phyloP scores from a whole-genome alignment of 2,113 vertebrate species.

The Machaerirhynchus nigripectus region DNA sequence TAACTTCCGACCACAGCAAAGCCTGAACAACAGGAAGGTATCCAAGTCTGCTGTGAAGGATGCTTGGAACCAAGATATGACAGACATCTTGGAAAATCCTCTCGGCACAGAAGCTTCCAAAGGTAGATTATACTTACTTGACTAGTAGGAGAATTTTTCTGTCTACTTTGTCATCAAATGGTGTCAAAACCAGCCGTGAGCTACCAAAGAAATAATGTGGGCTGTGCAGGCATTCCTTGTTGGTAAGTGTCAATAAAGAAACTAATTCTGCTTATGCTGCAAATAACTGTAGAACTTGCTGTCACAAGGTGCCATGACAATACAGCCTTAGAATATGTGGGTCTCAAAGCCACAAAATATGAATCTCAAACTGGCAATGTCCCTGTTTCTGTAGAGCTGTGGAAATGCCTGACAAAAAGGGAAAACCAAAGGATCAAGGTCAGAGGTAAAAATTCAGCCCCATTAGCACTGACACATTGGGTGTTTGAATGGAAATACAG shows the following conservation, averaged over 20 bases:
- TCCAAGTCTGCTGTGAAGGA: slow-evolving; percentile 92
- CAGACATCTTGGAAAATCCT: slow-evolving; percentile 80
- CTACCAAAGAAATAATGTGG: background rate
- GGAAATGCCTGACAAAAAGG: background rate
- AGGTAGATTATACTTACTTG: slow-evolving; percentile 74
- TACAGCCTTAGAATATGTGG: background rate
- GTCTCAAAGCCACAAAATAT: background rate
- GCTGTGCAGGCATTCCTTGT: background rate
- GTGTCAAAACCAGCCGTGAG: background rate
- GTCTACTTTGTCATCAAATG: background rate
- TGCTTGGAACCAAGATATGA: slow-evolving; percentile 88
- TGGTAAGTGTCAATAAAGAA: background rate
- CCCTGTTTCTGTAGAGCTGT: background rate
- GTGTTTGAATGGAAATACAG: background rate
- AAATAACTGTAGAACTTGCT: background rate
- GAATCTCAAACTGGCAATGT: background rate
- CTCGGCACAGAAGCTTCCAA: slow-evolving; percentile 91
- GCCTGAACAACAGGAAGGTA: slow-evolving; percentile 83
- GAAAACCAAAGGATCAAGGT: background rate
- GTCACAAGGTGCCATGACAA: background rate
- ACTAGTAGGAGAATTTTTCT: background rate
- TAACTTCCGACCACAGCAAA: slow-evolving; percentile 92
- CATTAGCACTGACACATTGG: background rate
- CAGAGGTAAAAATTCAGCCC: background rate
- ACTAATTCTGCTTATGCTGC: background rate